Evolutionary conservation across 2,113 vertebrate species (phyloP).

Genomic region (Montifringilla adamsi): DNA sequence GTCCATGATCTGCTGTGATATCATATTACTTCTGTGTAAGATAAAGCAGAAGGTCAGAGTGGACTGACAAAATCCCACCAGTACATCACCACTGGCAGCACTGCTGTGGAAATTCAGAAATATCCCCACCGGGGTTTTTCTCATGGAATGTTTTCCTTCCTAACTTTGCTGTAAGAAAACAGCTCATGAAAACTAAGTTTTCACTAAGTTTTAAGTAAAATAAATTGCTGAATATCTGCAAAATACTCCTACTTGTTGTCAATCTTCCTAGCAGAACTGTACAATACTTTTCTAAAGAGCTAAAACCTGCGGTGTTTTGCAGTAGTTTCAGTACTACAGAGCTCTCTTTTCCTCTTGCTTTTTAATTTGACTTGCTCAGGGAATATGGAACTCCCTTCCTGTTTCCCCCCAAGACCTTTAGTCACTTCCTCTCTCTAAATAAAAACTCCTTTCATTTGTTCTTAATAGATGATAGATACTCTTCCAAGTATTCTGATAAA

Average conservation of each 20-base stretch:
- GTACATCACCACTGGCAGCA: background rate
- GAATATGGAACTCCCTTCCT: slow-evolving; percentile 53
- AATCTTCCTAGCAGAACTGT: background rate
- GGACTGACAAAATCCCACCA: background rate
- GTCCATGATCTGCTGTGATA: background rate
- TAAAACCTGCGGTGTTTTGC: background rate
- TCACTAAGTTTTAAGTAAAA: background rate
- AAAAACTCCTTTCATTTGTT: slow-evolving; percentile 7
- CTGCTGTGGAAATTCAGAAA: background rate
- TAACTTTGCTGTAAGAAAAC: background rate
- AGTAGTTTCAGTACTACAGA: background rate
- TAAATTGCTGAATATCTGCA: background rate
- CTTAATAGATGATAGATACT: background rate
- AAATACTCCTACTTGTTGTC: background rate
- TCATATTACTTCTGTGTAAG: background rate
- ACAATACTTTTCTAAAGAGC: background rate
- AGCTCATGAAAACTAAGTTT: background rate
- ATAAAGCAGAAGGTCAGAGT: background rate
- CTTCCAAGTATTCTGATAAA: slow-evolving; percentile 25
- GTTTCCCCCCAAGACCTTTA: slow-evolving; percentile 43
- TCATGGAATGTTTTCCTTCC: background rate
- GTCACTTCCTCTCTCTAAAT: slow-evolving; percentile 54
- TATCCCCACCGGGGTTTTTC: background rate
- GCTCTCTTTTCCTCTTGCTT: background rate
- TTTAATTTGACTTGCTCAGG: background rate